These are phyloP conservation scores for Drosophila simulans DNA, from an alignment of 1,140 invertebrate species.

Conservation along the genomic window DNA sequence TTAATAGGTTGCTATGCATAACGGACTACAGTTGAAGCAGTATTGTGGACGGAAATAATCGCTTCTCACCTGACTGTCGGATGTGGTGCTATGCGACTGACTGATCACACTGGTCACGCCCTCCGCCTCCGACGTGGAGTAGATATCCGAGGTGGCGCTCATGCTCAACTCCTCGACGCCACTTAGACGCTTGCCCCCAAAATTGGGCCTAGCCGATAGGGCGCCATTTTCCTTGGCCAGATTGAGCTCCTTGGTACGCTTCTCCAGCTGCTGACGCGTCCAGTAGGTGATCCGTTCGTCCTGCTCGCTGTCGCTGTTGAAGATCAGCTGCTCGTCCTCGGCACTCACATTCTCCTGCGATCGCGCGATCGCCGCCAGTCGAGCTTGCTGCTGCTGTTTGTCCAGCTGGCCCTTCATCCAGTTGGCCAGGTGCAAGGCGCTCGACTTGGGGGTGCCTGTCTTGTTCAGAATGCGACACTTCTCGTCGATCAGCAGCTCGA, in stretches of 20 bases:
- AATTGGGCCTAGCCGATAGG: conserved; percentile 81
- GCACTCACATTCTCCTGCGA: conserved; percentile 70
- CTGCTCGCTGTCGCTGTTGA: conserved; percentile 85
- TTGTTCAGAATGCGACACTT: conserved; percentile 87
- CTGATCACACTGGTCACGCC: conserved; percentile 86
- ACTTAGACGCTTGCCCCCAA: conserved; percentile 70
- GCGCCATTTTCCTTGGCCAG: conserved; percentile 84
- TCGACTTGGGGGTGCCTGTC: conserved; percentile 86
- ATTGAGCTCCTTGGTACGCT: conserved; percentile 88
- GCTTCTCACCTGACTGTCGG: conserved; percentile 88
- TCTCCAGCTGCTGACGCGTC: conserved; percentile 89
- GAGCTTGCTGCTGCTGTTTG: conserved; percentile 79
- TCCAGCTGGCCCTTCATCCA: conserved; percentile 88
- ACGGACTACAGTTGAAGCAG: too few relatives aligned
- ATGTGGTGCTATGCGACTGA: conserved; percentile 89
- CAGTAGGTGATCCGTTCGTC: conserved; percentile 87
- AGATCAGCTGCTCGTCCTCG: conserved; percentile 77
- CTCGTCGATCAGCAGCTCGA: conserved; percentile 87
- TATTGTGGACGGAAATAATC: neutral
- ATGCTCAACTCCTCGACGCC: conserved; percentile 84
- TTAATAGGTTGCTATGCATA: neutral
- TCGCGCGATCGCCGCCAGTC: conserved; percentile 69
- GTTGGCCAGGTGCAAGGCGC: conserved; percentile 88
- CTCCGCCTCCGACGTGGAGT: conserved; percentile 85
- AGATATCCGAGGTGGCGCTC: conserved; percentile 78